phyloP scores from a whole-genome alignment of 2,888 invertebrate species.

The Drosophila setosimentum region DNA sequence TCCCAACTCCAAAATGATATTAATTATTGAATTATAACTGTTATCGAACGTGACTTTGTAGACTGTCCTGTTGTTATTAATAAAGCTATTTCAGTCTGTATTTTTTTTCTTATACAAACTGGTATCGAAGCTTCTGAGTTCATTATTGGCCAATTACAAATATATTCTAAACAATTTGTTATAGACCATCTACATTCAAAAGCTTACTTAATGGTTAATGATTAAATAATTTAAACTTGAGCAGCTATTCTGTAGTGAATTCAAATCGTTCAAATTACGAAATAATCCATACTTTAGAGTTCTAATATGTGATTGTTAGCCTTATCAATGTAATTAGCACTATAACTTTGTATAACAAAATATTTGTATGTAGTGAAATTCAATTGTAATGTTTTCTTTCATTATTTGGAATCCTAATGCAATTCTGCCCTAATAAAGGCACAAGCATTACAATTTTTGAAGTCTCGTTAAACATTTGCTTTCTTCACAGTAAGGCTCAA shows the following conservation, averaged over 20 bases:
- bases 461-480: neutral
- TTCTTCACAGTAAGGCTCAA: neutral
- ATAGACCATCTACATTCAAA: neutral
- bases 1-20: neutral
- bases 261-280: neutral
- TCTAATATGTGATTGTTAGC: neutral
- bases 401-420: neutral
- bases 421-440: neutral
- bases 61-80: neutral
- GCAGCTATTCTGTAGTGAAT: no score
- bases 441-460: neutral
- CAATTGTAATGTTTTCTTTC: neutral
- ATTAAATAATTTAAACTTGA: no score
- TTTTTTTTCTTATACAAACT: neutral
- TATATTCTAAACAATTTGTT: neutral
- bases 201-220: neutral
- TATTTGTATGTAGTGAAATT: neutral
- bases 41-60: neutral
- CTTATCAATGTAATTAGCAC: neutral
- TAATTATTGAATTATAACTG: neutral
- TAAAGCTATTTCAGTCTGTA: neutral
- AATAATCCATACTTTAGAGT: neutral
- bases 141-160: neutral
- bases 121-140: neutral
- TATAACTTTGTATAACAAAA: neutral